Base-by-base conservation (phyloP, 2,113 vertebrate species). In the Vombatus ursinus region DNA sequence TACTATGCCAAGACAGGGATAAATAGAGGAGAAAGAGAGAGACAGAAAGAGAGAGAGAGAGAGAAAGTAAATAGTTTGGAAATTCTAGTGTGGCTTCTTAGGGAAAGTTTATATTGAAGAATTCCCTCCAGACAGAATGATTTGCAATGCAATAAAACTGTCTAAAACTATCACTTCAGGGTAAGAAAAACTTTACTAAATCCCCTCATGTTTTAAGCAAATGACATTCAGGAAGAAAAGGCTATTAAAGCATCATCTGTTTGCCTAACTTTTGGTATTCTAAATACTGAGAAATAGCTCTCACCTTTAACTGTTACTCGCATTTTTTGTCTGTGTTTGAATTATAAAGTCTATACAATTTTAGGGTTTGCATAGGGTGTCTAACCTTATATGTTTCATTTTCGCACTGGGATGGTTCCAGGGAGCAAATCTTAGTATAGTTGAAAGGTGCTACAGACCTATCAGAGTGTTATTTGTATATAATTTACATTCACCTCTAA, bases 281-380 rank as follows among this genome's bases (percentile, higher is more conserved):
- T 24, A 16, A 49, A 90, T 91, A 10, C 50, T 51, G 31, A n/a
- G 51, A 23, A 24, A 44, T 0, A 47, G 28, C 6, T 31, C 9
- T 48, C 31, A 0, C 22, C 31, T 0, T 0, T 31, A 16, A 19
- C 50, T 91, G n/a, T 92, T 37, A 0, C 19, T 84, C 9, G 25
- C 24, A 0, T 14, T 7, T 10, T 28, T n/a, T 44, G 52, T 53
- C 10, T 8, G 23, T 25, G 48, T 26, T 23, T 0, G 6, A 84
- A 84, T 84, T 84, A 44, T 84, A 0, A 26, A 19, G 4, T 37
- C 49, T 37, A 52, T 25, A 44, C 51, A 37, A 3, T 26, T 52
- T 93, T 0, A 6, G 16, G 0, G 0, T 31, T 2, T 11, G 0
- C 37, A 6, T 49, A 77, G 0, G 10, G 48, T 50, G 26, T 28